Conservation (phyloP, 2,113 vertebrate genomes). For the Cyphomyrus discorhynchus region DNA sequence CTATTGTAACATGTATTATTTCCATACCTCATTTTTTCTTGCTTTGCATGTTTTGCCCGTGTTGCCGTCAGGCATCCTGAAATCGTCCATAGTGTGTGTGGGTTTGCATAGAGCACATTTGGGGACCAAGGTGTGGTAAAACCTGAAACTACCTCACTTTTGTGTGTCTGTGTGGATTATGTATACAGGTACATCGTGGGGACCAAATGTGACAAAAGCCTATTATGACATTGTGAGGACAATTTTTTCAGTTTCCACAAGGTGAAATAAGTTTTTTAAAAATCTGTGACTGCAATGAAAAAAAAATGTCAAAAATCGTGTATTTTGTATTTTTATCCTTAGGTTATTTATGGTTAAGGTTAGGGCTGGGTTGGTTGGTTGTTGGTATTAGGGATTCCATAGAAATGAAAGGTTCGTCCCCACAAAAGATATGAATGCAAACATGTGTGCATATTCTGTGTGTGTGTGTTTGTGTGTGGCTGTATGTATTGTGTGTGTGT, state of each 20-base stretch:
- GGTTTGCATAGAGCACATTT: not conserved
- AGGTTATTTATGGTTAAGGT: not conserved
- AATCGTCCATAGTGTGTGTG: not conserved
- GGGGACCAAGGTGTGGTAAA: too few species aligned
- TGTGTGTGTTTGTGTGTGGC: not conserved
- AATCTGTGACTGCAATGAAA: not conserved
- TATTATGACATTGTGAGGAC: not conserved
- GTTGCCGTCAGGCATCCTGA: not conserved
- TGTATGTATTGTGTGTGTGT: too few species aligned
- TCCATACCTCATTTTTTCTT: not conserved
- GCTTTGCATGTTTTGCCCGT: not conserved
- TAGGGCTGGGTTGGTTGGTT: too few species aligned
- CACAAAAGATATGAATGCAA: not conserved
- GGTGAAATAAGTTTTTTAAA: not conserved
- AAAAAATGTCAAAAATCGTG: not conserved
- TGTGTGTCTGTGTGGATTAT: not conserved
- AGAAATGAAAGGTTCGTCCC: not conserved
- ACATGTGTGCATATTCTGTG: not conserved
- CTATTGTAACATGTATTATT: not conserved
- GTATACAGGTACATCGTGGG: not conserved
- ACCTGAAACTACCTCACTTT: too few species aligned
- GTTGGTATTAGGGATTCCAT: not conserved
- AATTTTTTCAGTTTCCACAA: not conserved
- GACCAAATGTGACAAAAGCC: not conserved
- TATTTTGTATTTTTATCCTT: not conserved